Evolutionary conservation across 2,113 vertebrate species (phyloP), one percentile per base, ranked within the genome.

Genomic region (Rhinolophus ferrumequinum): DNA sequence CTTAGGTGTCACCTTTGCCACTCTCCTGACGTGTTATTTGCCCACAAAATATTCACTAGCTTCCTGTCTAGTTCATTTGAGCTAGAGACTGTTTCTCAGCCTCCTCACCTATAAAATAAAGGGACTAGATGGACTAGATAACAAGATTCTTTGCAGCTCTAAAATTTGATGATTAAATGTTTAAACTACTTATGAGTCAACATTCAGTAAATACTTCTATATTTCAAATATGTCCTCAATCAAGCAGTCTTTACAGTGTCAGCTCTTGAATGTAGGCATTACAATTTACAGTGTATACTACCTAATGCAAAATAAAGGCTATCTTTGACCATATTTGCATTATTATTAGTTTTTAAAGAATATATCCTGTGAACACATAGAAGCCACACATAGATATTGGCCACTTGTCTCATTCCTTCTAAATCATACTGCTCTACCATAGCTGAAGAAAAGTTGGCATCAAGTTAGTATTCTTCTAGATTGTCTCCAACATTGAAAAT

Each of bases 401-500:
- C 22, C 54, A 60, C 35, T 54, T 56, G 66, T 89, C 84, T 92
- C 50, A 16, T 52, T 95, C 88, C 52, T 92, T 92, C 62, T 85
- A 91, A 75, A 76, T 72, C 28, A 77, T 79, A 75, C 8, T 38
- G 52, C 77, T 88, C 41, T 82, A 73, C 5, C 24, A 52, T 26
- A 88, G 26, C 14, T 77, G 33, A 92, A 84, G n/a, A 67, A 76
- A 92, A 97, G 4, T 56, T 86, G 60, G 54, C 50, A 70, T 86
- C 33, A 50, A 72, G 15, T 76, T 84, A 47, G 3, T 60, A 67
- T 52, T 75, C 92, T 90, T 73, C 62, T 77, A 81, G 22, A 75
- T 44, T 93, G 41, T 77, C 58, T 88, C 69, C 58, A 89, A 33
- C 60, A 88, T 90, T 90, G 24, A 83, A 93, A 94, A 86, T 73